Percentiles rank a stretch among this genome's conserved stretches.
Evolutionary conservation across 2,113 vertebrate genomes (phyloP).

Genomic region (Antennarius striatus): DNA sequence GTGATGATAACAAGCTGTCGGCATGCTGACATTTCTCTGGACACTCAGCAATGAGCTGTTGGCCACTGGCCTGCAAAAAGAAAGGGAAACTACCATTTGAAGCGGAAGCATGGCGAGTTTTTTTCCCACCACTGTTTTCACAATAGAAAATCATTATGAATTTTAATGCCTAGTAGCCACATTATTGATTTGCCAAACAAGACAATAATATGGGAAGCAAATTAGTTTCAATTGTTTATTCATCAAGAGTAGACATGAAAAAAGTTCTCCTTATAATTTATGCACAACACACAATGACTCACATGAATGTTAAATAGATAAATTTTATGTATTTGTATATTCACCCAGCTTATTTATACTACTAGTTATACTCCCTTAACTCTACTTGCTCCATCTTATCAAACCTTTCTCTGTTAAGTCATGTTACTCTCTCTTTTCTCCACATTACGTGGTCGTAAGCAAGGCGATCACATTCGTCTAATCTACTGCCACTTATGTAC

Average conservation of each 20-base stretch:
- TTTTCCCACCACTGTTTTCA: conserved; percentile 31
- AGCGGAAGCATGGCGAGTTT: conserved; percentile 13
- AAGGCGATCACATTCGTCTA: too few species aligned
- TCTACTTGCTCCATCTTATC: too few species aligned
- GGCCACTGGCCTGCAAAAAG: conserved; percentile 45
- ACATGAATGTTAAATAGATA: conserved; percentile 14
- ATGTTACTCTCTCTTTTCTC: too few species aligned
- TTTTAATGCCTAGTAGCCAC: conserved; percentile 2
- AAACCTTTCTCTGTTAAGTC: too few species aligned
- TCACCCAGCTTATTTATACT: conserved; percentile 11
- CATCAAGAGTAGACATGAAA: too few species aligned
- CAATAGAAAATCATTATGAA: conserved; percentile 23
- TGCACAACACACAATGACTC: conserved; percentile 9
- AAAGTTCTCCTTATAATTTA: neutral
- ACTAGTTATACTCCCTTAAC: too few species aligned
- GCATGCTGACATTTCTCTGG: conserved; percentile 76
- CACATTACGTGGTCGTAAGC: too few species aligned
- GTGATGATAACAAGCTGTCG: conserved; percentile 74
- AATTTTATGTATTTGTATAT: conserved; percentile 14
- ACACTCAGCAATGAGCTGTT: conserved; percentile 65
- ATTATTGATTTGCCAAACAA: conserved; percentile 18
- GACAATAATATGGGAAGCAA: neutral
- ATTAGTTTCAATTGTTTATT: neutral
- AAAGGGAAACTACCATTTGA: conserved; percentile 34
- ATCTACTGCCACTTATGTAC: too few species aligned